Evolutionary conservation across 2,888 invertebrate genomes (phyloP).

Genomic region (Napeogenes sylphis): DNA sequence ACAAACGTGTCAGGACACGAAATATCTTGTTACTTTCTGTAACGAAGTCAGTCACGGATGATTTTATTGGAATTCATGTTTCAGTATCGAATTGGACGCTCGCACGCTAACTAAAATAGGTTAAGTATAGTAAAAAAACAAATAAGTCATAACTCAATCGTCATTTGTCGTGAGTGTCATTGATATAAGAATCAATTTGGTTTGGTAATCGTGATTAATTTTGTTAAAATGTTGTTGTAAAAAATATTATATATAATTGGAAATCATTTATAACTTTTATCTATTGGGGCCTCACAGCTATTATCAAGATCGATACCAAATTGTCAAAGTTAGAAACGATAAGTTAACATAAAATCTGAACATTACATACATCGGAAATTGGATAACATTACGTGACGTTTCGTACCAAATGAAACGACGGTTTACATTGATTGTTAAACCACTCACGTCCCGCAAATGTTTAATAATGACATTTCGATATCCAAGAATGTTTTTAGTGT

Average conservation of each 20-base stretch:
- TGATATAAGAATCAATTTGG: too few species aligned
- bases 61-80: slow-evolving; percentile 14
- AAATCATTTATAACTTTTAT: too few species aligned
- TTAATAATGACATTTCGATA: slow-evolving; percentile 41
- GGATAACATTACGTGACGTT: slow-evolving; percentile 41
- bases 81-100: slow-evolving; percentile 9
- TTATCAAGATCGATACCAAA: neutral
- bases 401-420: slow-evolving; percentile 37
- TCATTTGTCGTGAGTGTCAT: neutral
- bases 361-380: slow-evolving; percentile 37
- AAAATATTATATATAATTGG: too few species aligned
- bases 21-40: slow-evolving; percentile 26
- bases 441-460: slow-evolving; percentile 40
- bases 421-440: slow-evolving; percentile 36
- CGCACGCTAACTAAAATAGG: slow-evolving; percentile 7
- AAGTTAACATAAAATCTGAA: slow-evolving; percentile 29
- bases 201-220: too few species aligned
- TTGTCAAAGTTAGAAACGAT: slow-evolving; percentile 18
- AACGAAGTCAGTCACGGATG: slow-evolving; percentile 22
- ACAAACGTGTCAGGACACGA: slow-evolving; percentile 25
- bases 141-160: neutral
- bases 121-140: neutral
- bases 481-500: slow-evolving; percentile 20
- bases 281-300: too few species aligned
- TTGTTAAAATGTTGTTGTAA: too few species aligned